Conservation (phyloP, 2,888 invertebrate species). For the Gibbula magus region DNA sequence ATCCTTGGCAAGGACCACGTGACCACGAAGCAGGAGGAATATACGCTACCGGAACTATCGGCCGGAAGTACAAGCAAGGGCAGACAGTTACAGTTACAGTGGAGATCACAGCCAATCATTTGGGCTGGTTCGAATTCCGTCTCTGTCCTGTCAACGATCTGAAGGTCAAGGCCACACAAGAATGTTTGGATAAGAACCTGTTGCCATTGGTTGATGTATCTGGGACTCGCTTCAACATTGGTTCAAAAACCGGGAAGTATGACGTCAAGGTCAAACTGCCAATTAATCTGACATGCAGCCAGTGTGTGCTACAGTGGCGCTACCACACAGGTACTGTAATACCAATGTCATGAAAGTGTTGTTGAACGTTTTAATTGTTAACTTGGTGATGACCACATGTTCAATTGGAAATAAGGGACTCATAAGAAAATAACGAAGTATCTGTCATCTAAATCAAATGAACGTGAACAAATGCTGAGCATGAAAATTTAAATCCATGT, state of each 20-base stretch:
- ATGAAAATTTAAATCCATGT: too few species aligned
- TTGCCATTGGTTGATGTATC: slow-evolving; percentile 21
- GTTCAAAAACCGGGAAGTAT: slow-evolving; percentile 4
- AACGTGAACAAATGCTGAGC: too few species aligned
- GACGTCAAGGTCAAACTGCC: slow-evolving; percentile 39
- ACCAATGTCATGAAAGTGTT: too few species aligned
- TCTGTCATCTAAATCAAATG: too few species aligned
- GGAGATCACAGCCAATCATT: slow-evolving; percentile 47
- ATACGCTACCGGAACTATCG: slow-evolving; percentile 47
- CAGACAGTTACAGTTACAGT: slow-evolving; percentile 36
- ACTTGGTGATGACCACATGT: too few species aligned
- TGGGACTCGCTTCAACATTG: slow-evolving; percentile 22
- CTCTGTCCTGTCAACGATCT: slow-evolving; percentile 37
- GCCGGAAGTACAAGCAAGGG: slow-evolving; percentile 35
- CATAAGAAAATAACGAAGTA: too few species aligned
- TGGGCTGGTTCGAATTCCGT: slow-evolving; percentile 37
- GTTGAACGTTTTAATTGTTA: too few species aligned
- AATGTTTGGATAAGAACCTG: slow-evolving; percentile 31
- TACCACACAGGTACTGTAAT: slow-evolving; percentile 44
- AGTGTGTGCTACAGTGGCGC: slow-evolving; percentile 53
- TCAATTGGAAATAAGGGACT: too few species aligned
- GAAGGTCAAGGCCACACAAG: slow-evolving; percentile 26
- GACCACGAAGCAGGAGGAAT: slow-evolving; percentile 65
- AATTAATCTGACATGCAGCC: slow-evolving; percentile 43
- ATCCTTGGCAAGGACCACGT: slow-evolving; percentile 80